A percentile compares a stretch with the other conserved stretches of the same genome.
These are phyloP conservation scores for Eupithecia abbreviata DNA, from an alignment of 2,888 invertebrate genomes.

Conservation along the genomic window DNA sequence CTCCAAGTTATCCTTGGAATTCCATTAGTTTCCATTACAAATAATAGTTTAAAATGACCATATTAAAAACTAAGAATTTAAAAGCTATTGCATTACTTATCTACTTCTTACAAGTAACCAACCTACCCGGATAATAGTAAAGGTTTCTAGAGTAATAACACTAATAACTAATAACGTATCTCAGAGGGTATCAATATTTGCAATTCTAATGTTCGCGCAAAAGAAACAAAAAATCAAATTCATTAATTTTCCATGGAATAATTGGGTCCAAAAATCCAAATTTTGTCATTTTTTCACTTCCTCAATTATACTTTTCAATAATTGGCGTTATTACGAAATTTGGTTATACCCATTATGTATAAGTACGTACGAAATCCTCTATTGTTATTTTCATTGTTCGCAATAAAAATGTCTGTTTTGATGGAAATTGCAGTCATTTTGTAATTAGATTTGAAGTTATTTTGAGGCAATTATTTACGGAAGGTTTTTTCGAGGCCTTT, in stretches of 20 bases:
- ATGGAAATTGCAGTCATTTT: slow-evolving; percentile 15
- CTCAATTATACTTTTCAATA: slow-evolving; percentile 9
- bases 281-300: not conserved
- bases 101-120: not conserved
- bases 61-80: not conserved
- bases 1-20: slow-evolving; percentile 21
- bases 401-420: slow-evolving; percentile 2
- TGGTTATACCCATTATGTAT: not conserved
- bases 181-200: not conserved
- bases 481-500: not conserved
- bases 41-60: not conserved
- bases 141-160: not conserved
- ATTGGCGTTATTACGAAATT: slow-evolving; percentile 10
- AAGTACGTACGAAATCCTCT: not conserved
- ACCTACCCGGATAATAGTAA: not conserved
- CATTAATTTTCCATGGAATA: not conserved
- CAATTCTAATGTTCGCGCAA: not conserved
- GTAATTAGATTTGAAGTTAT: not conserved
- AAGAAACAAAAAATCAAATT: not conserved
- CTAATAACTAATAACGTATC: not conserved
- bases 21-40: slow-evolving; percentile 14
- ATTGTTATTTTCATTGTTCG: slow-evolving; percentile 4
- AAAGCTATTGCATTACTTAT: not conserved
- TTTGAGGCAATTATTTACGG: slow-evolving; percentile 9
- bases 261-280: not conserved